phyloP scores from a whole-genome alignment of 2,113 vertebrate species.

The Anoura caudifer region DNA sequence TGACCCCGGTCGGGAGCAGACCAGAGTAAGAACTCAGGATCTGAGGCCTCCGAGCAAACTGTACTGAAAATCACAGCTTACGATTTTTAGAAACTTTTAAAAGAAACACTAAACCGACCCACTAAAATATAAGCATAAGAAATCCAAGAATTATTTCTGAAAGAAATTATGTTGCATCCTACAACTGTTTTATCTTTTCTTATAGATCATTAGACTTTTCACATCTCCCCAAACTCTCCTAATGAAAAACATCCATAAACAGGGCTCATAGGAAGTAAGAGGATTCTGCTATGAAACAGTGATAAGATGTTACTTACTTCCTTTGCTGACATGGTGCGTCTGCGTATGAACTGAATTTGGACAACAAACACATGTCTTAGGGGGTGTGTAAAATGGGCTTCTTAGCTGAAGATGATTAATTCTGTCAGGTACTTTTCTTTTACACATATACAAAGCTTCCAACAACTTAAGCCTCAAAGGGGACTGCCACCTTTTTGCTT shows the following conservation, averaged over 20 bases:
- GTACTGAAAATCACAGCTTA: neutral
- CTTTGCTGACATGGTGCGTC: neutral
- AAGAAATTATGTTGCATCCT: slow-evolving; percentile 2
- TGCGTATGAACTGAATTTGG: neutral
- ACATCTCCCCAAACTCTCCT: neutral
- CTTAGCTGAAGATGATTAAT: slow-evolving; percentile 6
- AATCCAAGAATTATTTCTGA: neutral
- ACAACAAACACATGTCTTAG: neutral
- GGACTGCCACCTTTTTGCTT: neutral
- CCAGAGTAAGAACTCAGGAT: neutral
- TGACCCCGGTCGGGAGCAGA: neutral
- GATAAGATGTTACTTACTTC: neutral
- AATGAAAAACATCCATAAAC: slow-evolving; percentile 27
- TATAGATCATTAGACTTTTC: neutral
- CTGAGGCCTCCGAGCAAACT: neutral
- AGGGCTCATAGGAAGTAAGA: neutral
- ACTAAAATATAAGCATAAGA: slow-evolving; percentile 19
- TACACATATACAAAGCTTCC: neutral
- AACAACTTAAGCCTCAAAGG: neutral
- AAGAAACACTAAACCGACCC: neutral
- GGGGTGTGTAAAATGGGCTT: neutral
- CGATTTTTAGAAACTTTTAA: neutral
- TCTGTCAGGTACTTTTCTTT: neutral
- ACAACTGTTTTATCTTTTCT: neutral
- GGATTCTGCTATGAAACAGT: neutral